These are phyloP conservation scores for Actinernus sp. DNA, from an alignment of 92 coral and sea anemone species.

Conservation along the genomic window DNA sequence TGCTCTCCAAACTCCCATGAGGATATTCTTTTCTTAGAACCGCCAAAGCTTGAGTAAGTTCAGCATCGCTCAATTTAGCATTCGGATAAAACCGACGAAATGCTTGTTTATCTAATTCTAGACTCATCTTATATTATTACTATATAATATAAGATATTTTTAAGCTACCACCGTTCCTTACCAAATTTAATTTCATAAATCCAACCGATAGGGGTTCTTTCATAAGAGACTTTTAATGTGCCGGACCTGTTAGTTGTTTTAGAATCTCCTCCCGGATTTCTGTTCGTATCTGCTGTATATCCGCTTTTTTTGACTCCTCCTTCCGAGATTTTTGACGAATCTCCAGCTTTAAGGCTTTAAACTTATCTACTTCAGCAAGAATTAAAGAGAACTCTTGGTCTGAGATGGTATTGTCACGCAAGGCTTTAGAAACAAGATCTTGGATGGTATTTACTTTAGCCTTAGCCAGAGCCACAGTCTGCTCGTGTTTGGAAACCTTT, in stretches of 20 bases:
- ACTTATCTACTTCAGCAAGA: too few relatives aligned
- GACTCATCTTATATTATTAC: not conserved
- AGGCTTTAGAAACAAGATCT: conserved; percentile 37
- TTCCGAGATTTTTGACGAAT: conserved; percentile 27
- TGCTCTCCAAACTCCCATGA: too few relatives aligned
- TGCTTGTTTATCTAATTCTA: not conserved
- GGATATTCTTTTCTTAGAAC: too few relatives aligned
- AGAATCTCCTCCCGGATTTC: conserved; percentile 22
- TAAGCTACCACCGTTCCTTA: conserved; percentile 10
- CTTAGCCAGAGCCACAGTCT: conserved; percentile 34
- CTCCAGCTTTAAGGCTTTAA: conserved; percentile 14
- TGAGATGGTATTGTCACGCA: conserved; percentile 29
- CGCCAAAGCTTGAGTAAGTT: too few relatives aligned
- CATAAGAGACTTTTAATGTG: conserved; percentile 5
- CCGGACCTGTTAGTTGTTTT: conserved; percentile 6
- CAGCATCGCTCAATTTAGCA: too few relatives aligned
- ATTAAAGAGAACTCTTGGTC: too few relatives aligned
- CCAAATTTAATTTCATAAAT: conserved; percentile 20
- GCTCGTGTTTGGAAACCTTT: conserved; percentile 55
- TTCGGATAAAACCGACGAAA: too few relatives aligned
- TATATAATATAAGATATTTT: not conserved
- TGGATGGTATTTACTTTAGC: conserved; percentile 44
- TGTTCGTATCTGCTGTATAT: conserved; percentile 18
- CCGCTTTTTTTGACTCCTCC: conserved; percentile 9
- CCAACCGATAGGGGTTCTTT: conserved; percentile 22